Percentiles rank a stretch among this genome's conserved stretches.
Conservation (phyloP, 1,140 invertebrate genomes). For the Amphibalanus amphitrite region DNA sequence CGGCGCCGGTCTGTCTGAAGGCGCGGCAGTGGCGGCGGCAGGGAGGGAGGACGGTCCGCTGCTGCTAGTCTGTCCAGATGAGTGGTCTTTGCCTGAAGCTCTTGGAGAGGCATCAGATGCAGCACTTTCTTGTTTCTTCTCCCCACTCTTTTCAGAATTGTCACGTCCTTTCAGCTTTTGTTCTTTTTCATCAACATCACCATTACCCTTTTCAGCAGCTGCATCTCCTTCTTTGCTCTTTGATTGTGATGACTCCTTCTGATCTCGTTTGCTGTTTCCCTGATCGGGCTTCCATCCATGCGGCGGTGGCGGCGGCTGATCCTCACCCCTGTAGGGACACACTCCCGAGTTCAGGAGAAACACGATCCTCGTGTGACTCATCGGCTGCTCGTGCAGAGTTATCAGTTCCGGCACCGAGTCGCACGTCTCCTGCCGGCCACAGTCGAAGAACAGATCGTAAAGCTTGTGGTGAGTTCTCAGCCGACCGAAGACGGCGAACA, state of each 20-base stretch:
- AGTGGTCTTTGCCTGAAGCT: too few species aligned
- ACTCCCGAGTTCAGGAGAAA: not conserved
- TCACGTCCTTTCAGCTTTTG: too few species aligned
- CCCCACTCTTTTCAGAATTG: too few species aligned
- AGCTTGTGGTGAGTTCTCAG: not conserved
- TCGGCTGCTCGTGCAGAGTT: not conserved
- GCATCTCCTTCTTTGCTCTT: not conserved
- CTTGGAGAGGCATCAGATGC: too few species aligned
- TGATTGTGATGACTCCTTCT: not conserved
- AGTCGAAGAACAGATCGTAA: not conserved
- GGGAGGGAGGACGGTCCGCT: too few species aligned
- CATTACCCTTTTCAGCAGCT: not conserved
- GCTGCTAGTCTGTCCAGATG: too few species aligned
- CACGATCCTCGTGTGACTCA: not conserved
- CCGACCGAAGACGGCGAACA: not conserved
- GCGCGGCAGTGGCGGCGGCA: too few species aligned
- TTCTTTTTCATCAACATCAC: too few species aligned
- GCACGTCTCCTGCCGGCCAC: not conserved
- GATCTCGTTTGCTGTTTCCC: too few species aligned
- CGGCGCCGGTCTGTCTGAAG: too few species aligned
- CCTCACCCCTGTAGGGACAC: not conserved
- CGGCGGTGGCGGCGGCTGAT: not conserved
- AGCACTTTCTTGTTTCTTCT: too few species aligned
- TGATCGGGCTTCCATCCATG: not conserved
- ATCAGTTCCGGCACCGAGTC: not conserved